phyloP scores from a whole-genome alignment of 2,113 vertebrate genomes.

The Paramormyrops kingsleyae region DNA sequence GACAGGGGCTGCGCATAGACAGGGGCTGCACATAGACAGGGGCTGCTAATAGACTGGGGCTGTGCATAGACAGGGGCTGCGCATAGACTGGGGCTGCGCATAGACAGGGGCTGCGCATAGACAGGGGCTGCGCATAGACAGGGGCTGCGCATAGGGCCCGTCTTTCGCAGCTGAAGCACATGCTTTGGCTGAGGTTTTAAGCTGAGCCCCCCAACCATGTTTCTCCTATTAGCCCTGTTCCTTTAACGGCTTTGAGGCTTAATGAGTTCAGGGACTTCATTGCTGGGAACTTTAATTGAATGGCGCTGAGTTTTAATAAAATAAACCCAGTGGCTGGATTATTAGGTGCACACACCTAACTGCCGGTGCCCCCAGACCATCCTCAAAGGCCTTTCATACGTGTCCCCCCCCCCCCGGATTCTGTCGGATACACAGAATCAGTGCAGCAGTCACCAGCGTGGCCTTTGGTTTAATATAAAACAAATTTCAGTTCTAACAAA shows the following conservation, averaged over 20 bases:
- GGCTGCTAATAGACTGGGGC: too few relatives aligned
- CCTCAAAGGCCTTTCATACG: conserved; percentile 29
- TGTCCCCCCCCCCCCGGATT: neutral
- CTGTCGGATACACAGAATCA: neutral
- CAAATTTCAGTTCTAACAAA: neutral
- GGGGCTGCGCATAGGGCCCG: neutral
- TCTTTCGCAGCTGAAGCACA: neutral
- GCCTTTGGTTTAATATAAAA: neutral
- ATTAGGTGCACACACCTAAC: conserved; percentile 8
- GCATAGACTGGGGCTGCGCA: too few relatives aligned
- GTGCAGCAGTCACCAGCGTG: neutral
- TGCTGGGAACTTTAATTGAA: conserved; percentile 58
- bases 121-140: too few relatives aligned
- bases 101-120: too few relatives aligned
- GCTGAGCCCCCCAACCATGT: conserved; percentile 37
- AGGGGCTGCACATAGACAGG: too few relatives aligned
- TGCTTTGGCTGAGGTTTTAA: conserved; percentile 34
- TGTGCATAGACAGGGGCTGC: too few relatives aligned
- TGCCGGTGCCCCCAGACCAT: conserved; percentile 39
- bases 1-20: too few relatives aligned
- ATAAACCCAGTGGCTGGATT: conserved; percentile 44
- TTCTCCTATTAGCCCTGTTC: conserved; percentile 51
- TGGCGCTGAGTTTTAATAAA: conserved; percentile 46
- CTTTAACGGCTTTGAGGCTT: conserved; percentile 53
- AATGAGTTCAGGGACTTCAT: conserved; percentile 55